Evolutionary conservation across 1,140 invertebrate genomes (phyloP), one percentile per base, ranked within the genome.

Genomic region (Patella vulgata): DNA sequence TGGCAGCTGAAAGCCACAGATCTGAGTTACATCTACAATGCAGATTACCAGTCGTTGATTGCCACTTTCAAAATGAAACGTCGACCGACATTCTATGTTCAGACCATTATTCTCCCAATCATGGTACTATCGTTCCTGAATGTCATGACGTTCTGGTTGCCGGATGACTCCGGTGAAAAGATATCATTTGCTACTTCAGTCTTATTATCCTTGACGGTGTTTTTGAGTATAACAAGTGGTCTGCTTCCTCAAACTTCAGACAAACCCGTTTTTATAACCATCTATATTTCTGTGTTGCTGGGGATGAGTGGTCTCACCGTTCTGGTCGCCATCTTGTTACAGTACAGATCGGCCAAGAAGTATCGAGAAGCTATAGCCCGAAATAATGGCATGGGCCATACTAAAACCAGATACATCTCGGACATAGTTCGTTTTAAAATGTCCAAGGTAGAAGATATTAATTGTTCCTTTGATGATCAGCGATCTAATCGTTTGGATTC

Each of bases 91-190:
- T 82, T 74, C 64, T 85, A 85, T 70, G 77, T 86, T 50, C 81
- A 85, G 72, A 87, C 88, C 75, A 80, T 88, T 3, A 82, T 88
- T 27, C 66, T 87, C 25, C 87, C 87, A 6, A 87, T 87, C 64
- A 82, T 87, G 59, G 85, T 87, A 77, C 84, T 88, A 78, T 86
- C 85, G 0, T 74, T 81, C 6, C 75, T 88, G 6, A 86, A 86
- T 5, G 77, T 87, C 14, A 75, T 88, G 0, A 86, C 87, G 19
- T 88, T 88, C 78, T 82, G 84, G 63, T 71, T 88, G 21, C 87
- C 87, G 4, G 83, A 86, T 0, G 86, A 87, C 51, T 84, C 84
- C 3, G 87, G 87, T 0, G 87, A 88, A 71, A 86, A 88, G 64
- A 84, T 88, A 14, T 83, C 86, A 12, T 83, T 87, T 12, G 85